Base-by-base conservation (phyloP, 1,140 invertebrate genomes). In the Drosophila arawakana region DNA sequence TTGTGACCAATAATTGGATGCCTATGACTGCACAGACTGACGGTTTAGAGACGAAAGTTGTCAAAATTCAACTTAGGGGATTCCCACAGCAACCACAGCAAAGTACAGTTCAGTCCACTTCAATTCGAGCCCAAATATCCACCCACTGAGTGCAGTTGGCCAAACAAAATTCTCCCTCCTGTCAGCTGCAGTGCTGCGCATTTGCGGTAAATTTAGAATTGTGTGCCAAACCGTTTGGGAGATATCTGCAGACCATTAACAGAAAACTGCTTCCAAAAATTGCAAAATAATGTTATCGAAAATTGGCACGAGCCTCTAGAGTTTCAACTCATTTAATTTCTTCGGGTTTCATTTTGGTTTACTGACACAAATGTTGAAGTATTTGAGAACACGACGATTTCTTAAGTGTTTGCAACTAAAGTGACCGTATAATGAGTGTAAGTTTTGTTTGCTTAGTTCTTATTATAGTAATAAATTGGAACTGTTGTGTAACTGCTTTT, bases 1-100 rank as follows among this genome's bases (percentile, higher is more conserved):
- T 65, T 52, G 50, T 60, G 60, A 50, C 47, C 73, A 72, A 79
- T 85, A 88, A 88, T 82, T 79, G 72, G 52, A 71, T 79, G 68
- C 73, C 41, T 65, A 49, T 15, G 35, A 61, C 68, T 39, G 41
- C 37, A 57, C 59, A 21, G 10, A 47, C 57, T 30, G 62, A 41
- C 76, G 39, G 44, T 47, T 81, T 73, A 60, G 15, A 49, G 52
- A 75, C 47, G 59, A 63, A 65, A 58, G 46, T 52, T 81, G 73
- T 78, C 81, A 65, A 72, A 84, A 79, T 73, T 76, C 67, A 81
- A 69, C 58, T 63, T 44, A 68, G 21, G 55, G 39, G 39, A 18
- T 11, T 21, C 25, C 37, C 41, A 37, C 25, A 35, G 3, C 18
- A 34, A 52, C 61, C 69, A 54, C 73, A 41, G 15, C 9, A 47